Conservation (phyloP, 2,797 vertebrate genomes). For the Huso huso region DNA sequence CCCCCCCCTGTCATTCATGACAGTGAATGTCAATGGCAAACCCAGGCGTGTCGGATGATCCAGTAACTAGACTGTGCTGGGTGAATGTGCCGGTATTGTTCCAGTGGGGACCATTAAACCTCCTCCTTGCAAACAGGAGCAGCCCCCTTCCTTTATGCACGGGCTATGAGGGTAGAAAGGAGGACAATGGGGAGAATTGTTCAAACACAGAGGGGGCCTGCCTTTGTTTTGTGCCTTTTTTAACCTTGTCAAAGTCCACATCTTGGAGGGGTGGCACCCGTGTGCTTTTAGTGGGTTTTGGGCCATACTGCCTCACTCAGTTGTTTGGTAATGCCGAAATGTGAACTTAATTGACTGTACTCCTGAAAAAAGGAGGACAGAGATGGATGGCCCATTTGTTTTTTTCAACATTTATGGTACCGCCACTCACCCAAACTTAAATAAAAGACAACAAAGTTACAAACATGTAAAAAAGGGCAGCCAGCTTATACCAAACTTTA, state of each 20-base stretch:
- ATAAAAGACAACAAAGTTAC: too few relatives aligned
- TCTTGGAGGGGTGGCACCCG: constrained; percentile 85
- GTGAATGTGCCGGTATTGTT: constrained; percentile 89
- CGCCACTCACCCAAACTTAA: too few relatives aligned
- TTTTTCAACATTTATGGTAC: too few relatives aligned
- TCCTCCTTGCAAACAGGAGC: constrained; percentile 92
- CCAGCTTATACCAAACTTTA: too few relatives aligned
- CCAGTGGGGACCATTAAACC: constrained; percentile 80
- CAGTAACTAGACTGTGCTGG: constrained; percentile 80
- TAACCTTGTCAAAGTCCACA: constrained; percentile 79
- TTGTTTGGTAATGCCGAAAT: constrained; percentile 94
- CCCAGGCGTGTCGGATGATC: constrained; percentile 72
- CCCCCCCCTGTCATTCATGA: constrained; percentile 74
- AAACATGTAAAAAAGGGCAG: too few relatives aligned
- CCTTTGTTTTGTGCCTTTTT: constrained; percentile 89
- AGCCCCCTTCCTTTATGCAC: constrained; percentile 85
- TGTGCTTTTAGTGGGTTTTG: constrained; percentile 79
- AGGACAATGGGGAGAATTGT: constrained; percentile 81
- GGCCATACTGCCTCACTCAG: constrained; percentile 71
- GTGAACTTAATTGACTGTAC: constrained; percentile 96
- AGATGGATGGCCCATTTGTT: constrained; percentile 14
- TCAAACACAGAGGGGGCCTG: constrained; percentile 78
- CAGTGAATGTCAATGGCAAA: constrained; percentile 83
- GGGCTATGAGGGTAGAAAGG: constrained; percentile 61
- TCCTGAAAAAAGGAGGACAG: constrained; percentile 51